Percentiles rank a stretch among this genome's conserved stretches.
phyloP scores from a whole-genome alignment of 1,140 invertebrate species.

The Stegodyphus dumicola region DNA sequence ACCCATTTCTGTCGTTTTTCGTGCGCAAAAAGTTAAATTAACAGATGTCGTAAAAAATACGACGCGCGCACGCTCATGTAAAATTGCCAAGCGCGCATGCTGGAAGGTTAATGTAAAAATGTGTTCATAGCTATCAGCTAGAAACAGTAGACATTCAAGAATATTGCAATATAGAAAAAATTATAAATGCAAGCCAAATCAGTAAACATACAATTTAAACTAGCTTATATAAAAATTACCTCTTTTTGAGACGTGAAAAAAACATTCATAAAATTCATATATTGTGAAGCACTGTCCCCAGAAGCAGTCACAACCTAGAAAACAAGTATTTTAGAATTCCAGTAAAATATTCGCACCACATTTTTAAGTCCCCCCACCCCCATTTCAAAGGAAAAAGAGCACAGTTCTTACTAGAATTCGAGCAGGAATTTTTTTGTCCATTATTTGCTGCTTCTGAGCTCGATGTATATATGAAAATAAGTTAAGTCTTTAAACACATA shows the following conservation, averaged over 20 bases:
- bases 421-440: slow-evolving; percentile 35
- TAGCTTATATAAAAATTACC: slow-evolving; percentile 67
- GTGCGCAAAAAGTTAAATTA: too few species aligned
- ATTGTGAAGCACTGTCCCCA: slow-evolving; percentile 90
- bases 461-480: slow-evolving; percentile 35
- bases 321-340: not conserved
- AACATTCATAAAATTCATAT: slow-evolving; percentile 99
- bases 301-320: slow-evolving; percentile 89
- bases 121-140: too few species aligned
- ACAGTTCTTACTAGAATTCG: slow-evolving; percentile 64
- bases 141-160: too few species aligned
- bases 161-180: too few species aligned
- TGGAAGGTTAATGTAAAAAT: too few species aligned
- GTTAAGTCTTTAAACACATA: not conserved
- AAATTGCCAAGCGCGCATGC: too few species aligned
- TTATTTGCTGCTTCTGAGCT: slow-evolving; percentile 20
- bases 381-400: not conserved
- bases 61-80: too few species aligned
- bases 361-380: too few species aligned
- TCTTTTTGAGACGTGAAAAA: slow-evolving; percentile 94
- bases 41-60: too few species aligned
- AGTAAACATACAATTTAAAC: not conserved
- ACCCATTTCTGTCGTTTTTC: too few species aligned
- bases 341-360: not conserved
- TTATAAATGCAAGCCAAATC: not conserved